These are phyloP conservation scores for Lerema accius DNA, from an alignment of 1,140 invertebrate species.

Conservation along the genomic window DNA sequence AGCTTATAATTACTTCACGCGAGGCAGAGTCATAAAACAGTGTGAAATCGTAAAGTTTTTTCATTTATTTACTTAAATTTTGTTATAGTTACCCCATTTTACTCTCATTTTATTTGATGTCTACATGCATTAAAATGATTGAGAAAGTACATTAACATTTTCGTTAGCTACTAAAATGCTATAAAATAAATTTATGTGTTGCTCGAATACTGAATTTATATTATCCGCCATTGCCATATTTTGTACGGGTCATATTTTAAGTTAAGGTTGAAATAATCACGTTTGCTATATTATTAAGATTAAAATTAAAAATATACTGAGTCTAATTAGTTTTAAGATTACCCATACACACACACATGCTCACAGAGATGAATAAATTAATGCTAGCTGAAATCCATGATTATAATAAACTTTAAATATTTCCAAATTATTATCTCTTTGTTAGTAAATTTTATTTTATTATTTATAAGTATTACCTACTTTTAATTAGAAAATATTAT, in stretches of 20 bases:
- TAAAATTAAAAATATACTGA: too few relatives aligned
- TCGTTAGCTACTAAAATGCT: constrained; percentile 7
- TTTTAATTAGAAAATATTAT: too few relatives aligned
- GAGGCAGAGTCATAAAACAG: constrained; percentile 39
- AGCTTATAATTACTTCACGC: constrained; percentile 40
- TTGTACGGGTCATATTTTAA: not conserved
- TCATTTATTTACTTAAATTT: constrained; percentile 26
- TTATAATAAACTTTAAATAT: too few relatives aligned
- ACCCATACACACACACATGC: too few relatives aligned
- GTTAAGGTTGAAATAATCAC: not conserved
- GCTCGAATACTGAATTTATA: not conserved
- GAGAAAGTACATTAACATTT: constrained; percentile 21
- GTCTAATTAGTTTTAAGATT: too few relatives aligned
- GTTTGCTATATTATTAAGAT: too few relatives aligned
- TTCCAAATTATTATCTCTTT: too few relatives aligned
- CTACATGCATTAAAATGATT: constrained; percentile 30
- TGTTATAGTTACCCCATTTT: constrained; percentile 16
- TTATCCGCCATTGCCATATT: not conserved
- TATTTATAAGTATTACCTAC: too few relatives aligned
- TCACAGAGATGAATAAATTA: too few relatives aligned
- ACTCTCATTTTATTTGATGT: constrained; percentile 14
- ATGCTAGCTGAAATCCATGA: too few relatives aligned
- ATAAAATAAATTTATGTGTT: constrained; percentile 1
- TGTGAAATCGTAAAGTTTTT: constrained; percentile 39
- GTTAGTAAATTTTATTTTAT: too few relatives aligned